These are phyloP conservation scores for Rhingia campestris DNA, from an alignment of 2,888 invertebrate species.

Conservation along the genomic window DNA sequence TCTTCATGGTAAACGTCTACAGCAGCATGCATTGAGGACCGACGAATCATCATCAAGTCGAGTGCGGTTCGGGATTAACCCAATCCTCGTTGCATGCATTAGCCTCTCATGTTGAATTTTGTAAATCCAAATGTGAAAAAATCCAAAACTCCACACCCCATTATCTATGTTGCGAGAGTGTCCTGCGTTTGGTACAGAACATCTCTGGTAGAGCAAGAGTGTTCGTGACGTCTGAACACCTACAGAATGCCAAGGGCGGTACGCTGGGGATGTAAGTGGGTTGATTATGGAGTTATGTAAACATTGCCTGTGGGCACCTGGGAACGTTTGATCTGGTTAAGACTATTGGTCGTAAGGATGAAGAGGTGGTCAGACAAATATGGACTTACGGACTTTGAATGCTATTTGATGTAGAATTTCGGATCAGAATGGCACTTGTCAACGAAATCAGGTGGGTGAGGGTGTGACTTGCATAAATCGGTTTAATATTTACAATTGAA, in stretches of 20 bases:
- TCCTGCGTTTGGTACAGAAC: too few species aligned
- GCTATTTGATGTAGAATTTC: conserved; percentile 5
- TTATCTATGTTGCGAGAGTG: too few species aligned
- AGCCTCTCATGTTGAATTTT: conserved; percentile 17
- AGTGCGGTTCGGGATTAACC: conserved; percentile 14
- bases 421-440: conserved; percentile 5
- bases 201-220: conserved; percentile 5
- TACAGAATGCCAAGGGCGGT: conserved; percentile 10
- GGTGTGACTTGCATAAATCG: not conserved
- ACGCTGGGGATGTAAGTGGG: conserved; percentile 21
- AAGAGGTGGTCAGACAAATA: not conserved
- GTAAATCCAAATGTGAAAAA: conserved; percentile 32
- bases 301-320: conserved; percentile 29
- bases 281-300: conserved; percentile 34
- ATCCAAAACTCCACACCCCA: not conserved
- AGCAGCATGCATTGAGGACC: conserved; percentile 5
- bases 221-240: conserved; percentile 20
- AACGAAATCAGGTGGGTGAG: not conserved
- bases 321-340: conserved; percentile 34
- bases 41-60: conserved; percentile 25
- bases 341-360: not conserved
- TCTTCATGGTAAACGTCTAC: conserved; percentile 1
- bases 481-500: conserved; percentile 19
- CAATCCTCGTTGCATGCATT: conserved; percentile 22
- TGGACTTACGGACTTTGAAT: conserved; percentile 10